Evolutionary conservation across 64 coral and sea anemone species (phyloP).

Genomic region (Dendrophyllia cribrosa): DNA sequence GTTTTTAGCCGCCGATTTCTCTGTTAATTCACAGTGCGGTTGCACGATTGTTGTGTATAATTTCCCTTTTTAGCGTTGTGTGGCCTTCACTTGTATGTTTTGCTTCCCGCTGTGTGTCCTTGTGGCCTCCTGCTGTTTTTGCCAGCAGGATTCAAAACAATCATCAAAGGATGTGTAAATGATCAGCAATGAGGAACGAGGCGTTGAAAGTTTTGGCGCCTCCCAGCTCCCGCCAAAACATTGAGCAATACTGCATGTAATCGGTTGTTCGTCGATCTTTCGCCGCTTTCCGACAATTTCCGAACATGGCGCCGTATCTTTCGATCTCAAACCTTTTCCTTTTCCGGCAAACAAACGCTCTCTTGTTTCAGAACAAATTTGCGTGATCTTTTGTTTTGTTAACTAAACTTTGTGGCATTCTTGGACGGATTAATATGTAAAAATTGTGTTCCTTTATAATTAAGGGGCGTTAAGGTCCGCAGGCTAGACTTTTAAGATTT

Average conservation of each 20-base stretch:
- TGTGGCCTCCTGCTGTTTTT: background rate
- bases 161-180: background rate
- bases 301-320: background rate
- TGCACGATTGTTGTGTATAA: background rate
- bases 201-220: background rate
- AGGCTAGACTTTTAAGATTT: too few relatives aligned
- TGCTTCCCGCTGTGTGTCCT: background rate
- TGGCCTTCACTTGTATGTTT: background rate
- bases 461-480: too few relatives aligned
- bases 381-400: background rate
- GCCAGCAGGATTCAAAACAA: too few relatives aligned
- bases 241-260: background rate
- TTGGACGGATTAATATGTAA: background rate
- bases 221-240: background rate
- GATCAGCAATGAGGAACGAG: background rate
- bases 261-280: background rate
- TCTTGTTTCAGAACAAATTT: background rate
- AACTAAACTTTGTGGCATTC: background rate
- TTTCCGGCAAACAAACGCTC: conserved; percentile 24
- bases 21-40: background rate
- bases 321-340: background rate
- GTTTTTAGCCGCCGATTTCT: background rate
- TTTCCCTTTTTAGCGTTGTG: background rate
- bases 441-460: too few relatives aligned
- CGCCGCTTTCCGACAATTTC: background rate